phyloP scores from a whole-genome alignment of 1,140 invertebrate genomes.

The Zaprionus ghesquierei region DNA sequence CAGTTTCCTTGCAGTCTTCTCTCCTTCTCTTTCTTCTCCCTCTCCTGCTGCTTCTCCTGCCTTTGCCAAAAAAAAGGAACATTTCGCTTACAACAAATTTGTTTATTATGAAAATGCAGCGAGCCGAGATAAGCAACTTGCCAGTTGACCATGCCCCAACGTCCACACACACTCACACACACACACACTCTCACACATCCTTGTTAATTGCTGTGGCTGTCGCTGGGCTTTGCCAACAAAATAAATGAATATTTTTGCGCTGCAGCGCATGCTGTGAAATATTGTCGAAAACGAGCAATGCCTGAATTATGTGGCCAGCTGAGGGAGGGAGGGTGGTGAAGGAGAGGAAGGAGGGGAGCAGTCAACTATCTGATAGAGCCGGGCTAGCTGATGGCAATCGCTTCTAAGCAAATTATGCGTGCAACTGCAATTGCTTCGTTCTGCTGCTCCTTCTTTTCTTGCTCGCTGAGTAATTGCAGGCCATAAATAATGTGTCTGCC shows the following conservation, averaged over 20 bases:
- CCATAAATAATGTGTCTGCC: slow-evolving; percentile 56
- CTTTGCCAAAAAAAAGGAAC: background rate
- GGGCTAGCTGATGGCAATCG: slow-evolving; percentile 8
- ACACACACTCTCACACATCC: slow-evolving; percentile 2
- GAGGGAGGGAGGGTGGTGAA: slow-evolving; percentile 13
- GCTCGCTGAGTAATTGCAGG: slow-evolving; percentile 41
- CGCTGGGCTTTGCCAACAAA: slow-evolving; percentile 59
- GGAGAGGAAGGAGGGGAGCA: background rate
- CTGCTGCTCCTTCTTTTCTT: background rate
- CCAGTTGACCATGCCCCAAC: slow-evolving; percentile 49
- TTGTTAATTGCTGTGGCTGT: slow-evolving; percentile 75
- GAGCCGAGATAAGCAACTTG: slow-evolving; percentile 79
- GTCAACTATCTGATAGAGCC: background rate
- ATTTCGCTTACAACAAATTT: slow-evolving; percentile 62
- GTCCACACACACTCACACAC: background rate
- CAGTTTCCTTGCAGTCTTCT: background rate
- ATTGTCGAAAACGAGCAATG: slow-evolving; percentile 23
- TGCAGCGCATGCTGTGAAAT: slow-evolving; percentile 26
- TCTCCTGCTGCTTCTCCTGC: background rate
- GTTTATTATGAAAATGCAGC: slow-evolving; percentile 80
- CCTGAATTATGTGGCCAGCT: slow-evolving; percentile 24
- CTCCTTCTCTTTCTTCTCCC: background rate
- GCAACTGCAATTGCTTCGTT: slow-evolving; percentile 26
- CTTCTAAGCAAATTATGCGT: slow-evolving; percentile 31
- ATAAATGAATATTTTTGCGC: slow-evolving; percentile 65